Evolutionary conservation across 2,113 vertebrate species (phyloP), one percentile per base, ranked within the genome.

Genomic region (Seriola aureovittata): DNA sequence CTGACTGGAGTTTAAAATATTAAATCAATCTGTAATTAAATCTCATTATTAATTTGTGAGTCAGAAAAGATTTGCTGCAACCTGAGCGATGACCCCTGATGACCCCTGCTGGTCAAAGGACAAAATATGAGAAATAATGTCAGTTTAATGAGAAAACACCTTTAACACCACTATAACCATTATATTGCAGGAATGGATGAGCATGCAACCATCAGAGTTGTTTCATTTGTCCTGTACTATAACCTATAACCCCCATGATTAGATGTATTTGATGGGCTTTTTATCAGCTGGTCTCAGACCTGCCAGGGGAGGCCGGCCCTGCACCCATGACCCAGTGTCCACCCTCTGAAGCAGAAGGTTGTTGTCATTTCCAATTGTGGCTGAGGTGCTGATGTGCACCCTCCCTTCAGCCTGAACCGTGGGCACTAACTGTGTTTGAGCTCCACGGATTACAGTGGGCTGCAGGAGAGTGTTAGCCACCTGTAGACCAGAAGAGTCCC

Each of bases 371-470:
- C 54, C 59, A 78, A 60, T 86, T 88, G 29, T 62, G 42, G 1
- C 16, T 80, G 55, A 87, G 42, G 17, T 62, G 2, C 16, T 79
- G 55, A 87, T 36, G 17, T 57, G 69, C 11, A 10, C 54, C 76
- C 6, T 72, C n/a, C 23, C 46, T 69, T 60, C 16, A n/a, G 38
- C 60, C n/a, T 65, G 16, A 75, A 48, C 40, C 48, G 42, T 29
- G 63, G 66, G 79, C 63, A 68, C 77, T 86, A 74, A 87, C 19
- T 54, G 69, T 44, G 71, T 85, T 82, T 83, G 86, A 89, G 63
- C 23, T 48, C 19, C 12, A 34, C 52, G 81, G 89, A 83, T 91
- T 89, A 89, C 7, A 14, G 36, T 29, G 48, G 55, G 16, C 59
- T 54, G 13, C 14, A 32, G 16, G 21, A 25, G 48, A 70, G 74